These are phyloP conservation scores for Halcyon badia DNA, from an alignment of 2,797 vertebrate species.

Conservation along the genomic window DNA sequence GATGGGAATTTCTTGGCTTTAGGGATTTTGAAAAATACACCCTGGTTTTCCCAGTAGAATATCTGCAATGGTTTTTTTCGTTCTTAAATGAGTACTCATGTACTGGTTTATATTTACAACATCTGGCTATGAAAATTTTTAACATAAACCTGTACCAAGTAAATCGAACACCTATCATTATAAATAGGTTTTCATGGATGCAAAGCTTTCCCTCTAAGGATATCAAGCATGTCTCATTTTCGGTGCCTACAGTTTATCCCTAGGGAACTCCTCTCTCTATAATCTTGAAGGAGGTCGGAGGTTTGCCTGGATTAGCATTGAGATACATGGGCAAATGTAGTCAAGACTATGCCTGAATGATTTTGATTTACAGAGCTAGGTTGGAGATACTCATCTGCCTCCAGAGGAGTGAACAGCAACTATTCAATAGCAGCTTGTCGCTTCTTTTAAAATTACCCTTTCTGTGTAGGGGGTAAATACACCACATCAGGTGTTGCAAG, in stretches of 20 bases:
- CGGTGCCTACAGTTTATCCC: neutral
- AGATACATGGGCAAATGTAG: neutral
- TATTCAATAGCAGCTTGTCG: neutral
- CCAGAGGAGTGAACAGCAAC: neutral
- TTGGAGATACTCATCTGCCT: slow-evolving; percentile 2
- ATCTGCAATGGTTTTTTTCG: neutral
- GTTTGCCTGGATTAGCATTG: neutral
- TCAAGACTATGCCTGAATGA: neutral
- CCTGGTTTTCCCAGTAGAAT: slow-evolving; percentile 9
- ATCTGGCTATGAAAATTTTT: neutral
- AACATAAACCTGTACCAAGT: neutral
- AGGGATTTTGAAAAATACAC: slow-evolving; percentile 33
- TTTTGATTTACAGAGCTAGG: slow-evolving; percentile 28
- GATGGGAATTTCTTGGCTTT: slow-evolving; percentile 28
- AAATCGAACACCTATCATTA: neutral
- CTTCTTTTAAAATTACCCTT: neutral
- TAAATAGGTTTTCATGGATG: neutral
- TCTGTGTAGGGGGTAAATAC: neutral
- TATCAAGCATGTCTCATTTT: neutral
- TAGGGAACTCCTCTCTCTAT: neutral
- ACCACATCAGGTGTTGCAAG: neutral
- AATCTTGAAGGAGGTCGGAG: neutral
- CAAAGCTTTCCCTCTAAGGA: neutral
- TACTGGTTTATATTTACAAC: slow-evolving; percentile 39
- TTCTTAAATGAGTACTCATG: neutral